Base-by-base conservation (phyloP, 2,113 vertebrate species). In the Limnothrissa miodon region DNA sequence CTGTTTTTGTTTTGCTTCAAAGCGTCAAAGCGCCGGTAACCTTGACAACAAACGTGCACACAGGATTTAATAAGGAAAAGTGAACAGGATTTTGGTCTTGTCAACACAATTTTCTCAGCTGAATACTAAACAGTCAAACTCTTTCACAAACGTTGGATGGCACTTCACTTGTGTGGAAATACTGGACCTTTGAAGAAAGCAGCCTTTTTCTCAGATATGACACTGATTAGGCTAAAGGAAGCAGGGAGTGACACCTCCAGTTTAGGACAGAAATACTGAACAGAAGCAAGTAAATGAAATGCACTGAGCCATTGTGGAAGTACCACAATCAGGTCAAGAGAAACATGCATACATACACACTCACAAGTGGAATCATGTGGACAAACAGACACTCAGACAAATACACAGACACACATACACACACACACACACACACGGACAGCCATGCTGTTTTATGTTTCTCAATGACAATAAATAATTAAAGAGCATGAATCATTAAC, bases 381-480 rank as follows among this genome's bases (percentile, higher is more conserved):
- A 66, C 59, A 66, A n/a, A 8, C 59, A 66, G n/a, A 66, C 59
- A 29, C 59, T 29, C 59, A 70, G 25, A 33, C 62, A 70, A 25
- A 70, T 9, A 70, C 11, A 70, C 25, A 36, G 9, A 70, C 62
- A 70, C 62, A 70, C 23, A n/a, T 6, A 33, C 7, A 70, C 9
- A 33, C 62, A 36, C 10, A 70, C 29, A 70, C 21, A 17, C 8
- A 62, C 39, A 45, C 78, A 82, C 80, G 85, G 87, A 87, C 89
- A 83, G 86, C 83, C 86, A 25, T 85, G 82, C 86, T 88, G 66
- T 36, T 74, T 74, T 74, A 74, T 74, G 87, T 88, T 86, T 88
- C 80, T 91, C 88, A 88, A 84, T 89, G 87, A 89, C 85, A 84
- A 89, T 92, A 87, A 91, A 93, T 93, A 89, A 93, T 94, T 92